These are phyloP conservation scores for Oppia nitens DNA, from an alignment of 1,140 invertebrate species.

Conservation along the genomic window DNA sequence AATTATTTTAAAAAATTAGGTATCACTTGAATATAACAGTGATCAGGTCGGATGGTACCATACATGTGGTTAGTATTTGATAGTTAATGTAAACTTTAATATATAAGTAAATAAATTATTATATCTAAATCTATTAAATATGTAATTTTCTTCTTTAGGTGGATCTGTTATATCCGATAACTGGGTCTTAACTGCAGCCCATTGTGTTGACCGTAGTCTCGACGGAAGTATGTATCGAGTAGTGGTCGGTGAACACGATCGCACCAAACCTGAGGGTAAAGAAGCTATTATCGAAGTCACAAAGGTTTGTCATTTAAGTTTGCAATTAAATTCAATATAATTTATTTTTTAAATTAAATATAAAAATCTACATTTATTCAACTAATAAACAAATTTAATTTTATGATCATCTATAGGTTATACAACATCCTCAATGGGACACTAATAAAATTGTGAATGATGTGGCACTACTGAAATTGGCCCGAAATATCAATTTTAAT, in stretches of 20 bases:
- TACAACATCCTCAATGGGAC: slow-evolving; percentile 27
- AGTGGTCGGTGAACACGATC: slow-evolving; percentile 25
- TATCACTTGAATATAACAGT: slow-evolving; percentile 1
- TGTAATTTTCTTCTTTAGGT: too few relatives aligned
- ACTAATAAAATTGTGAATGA: slow-evolving; percentile 28
- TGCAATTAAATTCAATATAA: background rate
- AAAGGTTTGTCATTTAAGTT: background rate
- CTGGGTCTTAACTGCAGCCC: slow-evolving; percentile 23
- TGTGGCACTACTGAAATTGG: slow-evolving; percentile 29
- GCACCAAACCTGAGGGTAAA: slow-evolving; percentile 8
- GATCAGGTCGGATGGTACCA: slow-evolving; percentile 9
- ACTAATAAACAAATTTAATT: too few relatives aligned
- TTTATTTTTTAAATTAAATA: background rate
- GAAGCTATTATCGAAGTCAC: slow-evolving; percentile 16
- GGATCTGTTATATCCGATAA: slow-evolving; percentile 19
- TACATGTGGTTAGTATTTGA: too few relatives aligned
- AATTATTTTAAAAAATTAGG: too few relatives aligned
- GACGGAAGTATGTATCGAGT: background rate
- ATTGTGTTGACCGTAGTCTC: slow-evolving; percentile 15
- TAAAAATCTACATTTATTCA: too few relatives aligned
- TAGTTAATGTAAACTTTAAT: too few relatives aligned
- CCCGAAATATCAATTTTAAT: slow-evolving; percentile 5
- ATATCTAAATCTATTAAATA: too few relatives aligned
- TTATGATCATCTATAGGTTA: slow-evolving; percentile 17
- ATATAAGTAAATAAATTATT: too few relatives aligned